These are phyloP conservation scores for Hippopotamyrus pictus DNA, from an alignment of 2,797 vertebrate genomes.

Conservation along the genomic window DNA sequence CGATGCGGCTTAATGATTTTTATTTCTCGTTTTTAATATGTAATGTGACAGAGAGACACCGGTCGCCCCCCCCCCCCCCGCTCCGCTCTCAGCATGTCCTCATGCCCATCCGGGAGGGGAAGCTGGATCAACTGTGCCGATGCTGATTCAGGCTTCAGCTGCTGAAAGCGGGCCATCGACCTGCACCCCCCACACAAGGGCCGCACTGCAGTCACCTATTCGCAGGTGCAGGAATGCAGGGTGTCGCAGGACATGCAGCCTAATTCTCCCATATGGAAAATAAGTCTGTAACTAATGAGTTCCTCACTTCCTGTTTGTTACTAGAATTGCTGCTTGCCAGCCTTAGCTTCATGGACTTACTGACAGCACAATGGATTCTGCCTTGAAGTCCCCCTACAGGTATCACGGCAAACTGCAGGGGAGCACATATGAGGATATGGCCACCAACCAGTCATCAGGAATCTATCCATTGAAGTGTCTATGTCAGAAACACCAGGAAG, in stretches of 20 bases:
- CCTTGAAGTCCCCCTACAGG: neutral
- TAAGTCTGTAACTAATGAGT: neutral
- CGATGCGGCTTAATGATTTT: conserved; percentile 53
- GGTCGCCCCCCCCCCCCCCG: neutral
- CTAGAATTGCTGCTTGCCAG: neutral
- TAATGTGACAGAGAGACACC: conserved; percentile 61
- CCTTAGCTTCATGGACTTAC: neutral
- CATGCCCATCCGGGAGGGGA: neutral
- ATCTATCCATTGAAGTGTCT: neutral
- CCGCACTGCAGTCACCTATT: neutral
- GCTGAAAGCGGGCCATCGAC: neutral
- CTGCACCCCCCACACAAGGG: neutral
- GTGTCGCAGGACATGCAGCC: neutral
- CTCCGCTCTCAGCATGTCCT: neutral
- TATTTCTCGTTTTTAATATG: conserved; percentile 25
- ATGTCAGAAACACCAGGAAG: neutral
- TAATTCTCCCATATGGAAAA: neutral
- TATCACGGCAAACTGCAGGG: neutral
- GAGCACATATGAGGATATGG: neutral
- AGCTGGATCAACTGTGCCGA: neutral
- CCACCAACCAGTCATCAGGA: neutral
- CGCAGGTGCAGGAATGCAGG: neutral
- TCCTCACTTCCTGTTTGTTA: neutral
- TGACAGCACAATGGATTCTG: neutral
- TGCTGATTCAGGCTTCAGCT: neutral